A percentile compares a stretch with the other conserved stretches of the same genome.
Evolutionary conservation across 2,113 vertebrate genomes (phyloP).

Genomic region (Rallus limicola): DNA sequence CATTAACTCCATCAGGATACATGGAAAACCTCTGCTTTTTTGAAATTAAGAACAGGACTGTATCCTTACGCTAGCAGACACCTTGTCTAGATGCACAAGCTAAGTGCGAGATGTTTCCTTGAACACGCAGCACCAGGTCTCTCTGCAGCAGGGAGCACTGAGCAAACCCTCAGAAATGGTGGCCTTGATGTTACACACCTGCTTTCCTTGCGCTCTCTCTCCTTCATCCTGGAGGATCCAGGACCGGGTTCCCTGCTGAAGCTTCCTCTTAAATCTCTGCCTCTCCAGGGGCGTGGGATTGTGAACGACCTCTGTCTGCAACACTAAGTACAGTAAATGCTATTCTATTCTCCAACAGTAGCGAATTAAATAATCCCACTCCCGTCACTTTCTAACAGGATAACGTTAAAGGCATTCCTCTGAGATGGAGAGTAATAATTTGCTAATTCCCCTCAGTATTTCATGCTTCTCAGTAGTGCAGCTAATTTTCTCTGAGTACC

Average conservation of each 20-base stretch:
- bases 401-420: conserved; percentile 41
- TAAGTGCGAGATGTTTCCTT: not conserved
- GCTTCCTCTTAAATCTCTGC: conserved; percentile 8
- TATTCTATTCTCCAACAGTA: conserved; percentile 3
- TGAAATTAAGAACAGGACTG: not conserved
- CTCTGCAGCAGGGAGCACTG: not conserved
- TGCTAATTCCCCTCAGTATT: conserved; percentile 37
- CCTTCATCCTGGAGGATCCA: not conserved
- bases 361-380: conserved; percentile 4
- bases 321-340: conserved; percentile 31
- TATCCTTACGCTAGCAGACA: not conserved
- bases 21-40: not conserved
- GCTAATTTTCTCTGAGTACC: conserved; percentile 60
- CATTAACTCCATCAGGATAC: not conserved
- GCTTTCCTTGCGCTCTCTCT: not conserved
- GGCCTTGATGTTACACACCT: not conserved
- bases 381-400: conserved; percentile 44
- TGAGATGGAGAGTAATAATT: conserved; percentile 24
- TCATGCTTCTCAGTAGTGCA: conserved; percentile 14
- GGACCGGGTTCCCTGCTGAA: not conserved
- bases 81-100: not conserved
- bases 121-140: not conserved
- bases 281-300: not conserved
- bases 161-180: not conserved
- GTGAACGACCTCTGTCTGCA: conserved; percentile 19